A percentile compares a stretch with the other conserved stretches of the same genome.
phyloP scores from a whole-genome alignment of 2,888 invertebrate genomes.

The Blastobasis lacticolella region DNA sequence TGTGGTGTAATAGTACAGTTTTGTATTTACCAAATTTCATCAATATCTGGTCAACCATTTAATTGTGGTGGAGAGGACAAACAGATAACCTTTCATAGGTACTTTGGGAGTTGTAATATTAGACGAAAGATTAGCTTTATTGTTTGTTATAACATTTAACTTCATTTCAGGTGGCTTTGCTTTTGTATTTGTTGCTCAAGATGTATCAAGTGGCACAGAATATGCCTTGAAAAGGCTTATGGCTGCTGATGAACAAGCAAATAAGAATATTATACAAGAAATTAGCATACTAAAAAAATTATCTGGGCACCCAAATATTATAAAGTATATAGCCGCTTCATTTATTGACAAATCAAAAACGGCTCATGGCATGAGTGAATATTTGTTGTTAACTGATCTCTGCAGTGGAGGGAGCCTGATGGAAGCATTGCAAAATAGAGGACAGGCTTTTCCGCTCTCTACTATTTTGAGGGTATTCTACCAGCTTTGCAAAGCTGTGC shows the following conservation, averaged over 20 bases:
- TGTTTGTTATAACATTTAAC: too few species aligned
- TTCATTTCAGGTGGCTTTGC: constrained; percentile 92
- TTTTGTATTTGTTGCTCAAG: constrained; percentile 95
- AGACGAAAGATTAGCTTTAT: too few species aligned
- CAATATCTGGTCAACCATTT: too few species aligned
- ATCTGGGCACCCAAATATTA: constrained; percentile 93
- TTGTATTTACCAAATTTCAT: too few species aligned
- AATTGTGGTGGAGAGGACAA: too few species aligned
- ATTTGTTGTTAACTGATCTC: constrained; percentile 92
- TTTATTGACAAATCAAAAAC: constrained; percentile 87
- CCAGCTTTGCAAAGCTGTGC: constrained; percentile 91
- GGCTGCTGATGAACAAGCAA: constrained; percentile 87
- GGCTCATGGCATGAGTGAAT: constrained; percentile 89
- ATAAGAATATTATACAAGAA: constrained; percentile 85
- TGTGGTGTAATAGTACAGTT: too few species aligned
- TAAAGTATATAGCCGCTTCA: constrained; percentile 90
- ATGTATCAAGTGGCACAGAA: constrained; percentile 87
- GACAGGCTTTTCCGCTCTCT: constrained; percentile 76
- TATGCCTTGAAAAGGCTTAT: constrained; percentile 94
- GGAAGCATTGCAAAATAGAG: constrained; percentile 76
- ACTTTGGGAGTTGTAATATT: too few species aligned
- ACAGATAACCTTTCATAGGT: too few species aligned
- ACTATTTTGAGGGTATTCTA: constrained; percentile 90
- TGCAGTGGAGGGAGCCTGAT: constrained; percentile 89
- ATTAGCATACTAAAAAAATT: constrained; percentile 90